A percentile compares a stretch with the other conserved stretches of the same genome.
Evolutionary conservation across 1,140 invertebrate genomes (phyloP).

Genomic region (Drosophila erecta): DNA sequence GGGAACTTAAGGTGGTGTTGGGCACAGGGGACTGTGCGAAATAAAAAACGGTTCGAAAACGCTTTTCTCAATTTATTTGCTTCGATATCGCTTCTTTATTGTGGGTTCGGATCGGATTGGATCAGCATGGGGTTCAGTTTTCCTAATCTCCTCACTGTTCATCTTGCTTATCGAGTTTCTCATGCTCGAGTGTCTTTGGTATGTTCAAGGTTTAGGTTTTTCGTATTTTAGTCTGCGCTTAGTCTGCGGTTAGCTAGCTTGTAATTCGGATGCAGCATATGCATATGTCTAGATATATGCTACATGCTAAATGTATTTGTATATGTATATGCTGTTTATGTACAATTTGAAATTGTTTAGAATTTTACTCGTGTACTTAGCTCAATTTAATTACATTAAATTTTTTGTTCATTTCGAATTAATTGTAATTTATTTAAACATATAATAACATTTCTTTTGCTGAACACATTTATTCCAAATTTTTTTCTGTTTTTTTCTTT

Average conservation of each 20-base stretch:
- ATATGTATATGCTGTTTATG: conserved; percentile 46
- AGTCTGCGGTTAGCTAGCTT: conserved; percentile 31
- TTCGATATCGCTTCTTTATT: conserved; percentile 39
- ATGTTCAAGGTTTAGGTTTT: conserved; percentile 27
- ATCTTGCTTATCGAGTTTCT: background rate
- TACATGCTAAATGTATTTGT: conserved; percentile 16
- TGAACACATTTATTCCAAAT: conserved; percentile 84
- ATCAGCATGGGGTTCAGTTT: conserved; percentile 22
- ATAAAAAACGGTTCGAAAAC: conserved; percentile 44
- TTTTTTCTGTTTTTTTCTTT: conserved; percentile 47
- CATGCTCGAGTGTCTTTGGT: conserved; percentile 13
- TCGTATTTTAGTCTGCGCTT: conserved; percentile 33
- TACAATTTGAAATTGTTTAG: conserved; percentile 73
- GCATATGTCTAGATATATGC: conserved; percentile 24
- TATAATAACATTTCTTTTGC: conserved; percentile 81
- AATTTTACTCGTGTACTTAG: conserved; percentile 56
- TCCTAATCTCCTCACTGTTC: conserved; percentile 32
- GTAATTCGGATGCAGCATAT: conserved; percentile 53
- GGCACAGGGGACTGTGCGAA: conserved; percentile 34
- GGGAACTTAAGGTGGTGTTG: background rate
- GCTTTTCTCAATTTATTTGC: conserved; percentile 34
- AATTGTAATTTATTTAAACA: conserved; percentile 75
- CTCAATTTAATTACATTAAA: conserved; percentile 72
- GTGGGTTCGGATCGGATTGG: conserved; percentile 26
- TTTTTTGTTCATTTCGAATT: conserved; percentile 53